Evolutionary conservation across 1,140 invertebrate species (phyloP).

Genomic region (Trichonephila clavata): DNA sequence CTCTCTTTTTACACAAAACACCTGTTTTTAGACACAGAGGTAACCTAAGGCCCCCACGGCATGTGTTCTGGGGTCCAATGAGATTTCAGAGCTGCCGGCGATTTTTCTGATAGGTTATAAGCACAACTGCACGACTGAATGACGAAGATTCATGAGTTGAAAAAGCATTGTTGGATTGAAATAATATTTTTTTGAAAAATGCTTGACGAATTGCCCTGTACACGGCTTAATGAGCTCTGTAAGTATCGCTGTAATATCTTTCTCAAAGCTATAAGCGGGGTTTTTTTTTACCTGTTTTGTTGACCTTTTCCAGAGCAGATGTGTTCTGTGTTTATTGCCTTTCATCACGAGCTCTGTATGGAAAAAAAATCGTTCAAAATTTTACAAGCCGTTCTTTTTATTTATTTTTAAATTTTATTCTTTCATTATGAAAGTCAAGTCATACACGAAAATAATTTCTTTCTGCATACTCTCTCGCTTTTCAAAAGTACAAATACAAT

Average conservation of each 20-base stretch:
- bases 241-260: constrained; percentile 34
- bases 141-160: constrained; percentile 20
- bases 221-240: constrained; percentile 7
- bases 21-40: constrained; percentile 35
- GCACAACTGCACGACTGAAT: neutral
- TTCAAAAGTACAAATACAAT: too few species aligned
- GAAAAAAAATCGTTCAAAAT: too few species aligned
- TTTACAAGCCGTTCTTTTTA: too few species aligned
- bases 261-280: neutral
- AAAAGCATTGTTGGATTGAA: constrained; percentile 38
- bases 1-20: constrained; percentile 18
- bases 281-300: neutral
- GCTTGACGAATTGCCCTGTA: constrained; percentile 33
- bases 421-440: too few species aligned
- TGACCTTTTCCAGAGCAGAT: too few species aligned
- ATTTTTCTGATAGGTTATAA: constrained; percentile 7
- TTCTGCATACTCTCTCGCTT: too few species aligned
- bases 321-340: too few species aligned
- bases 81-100: neutral
- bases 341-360: too few species aligned
- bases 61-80: neutral
- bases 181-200: constrained; percentile 16
- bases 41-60: neutral
- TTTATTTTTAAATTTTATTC: too few species aligned
- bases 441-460: too few species aligned